Conservation (phyloP, 2,888 invertebrate genomes). For the Alcis repandata region DNA sequence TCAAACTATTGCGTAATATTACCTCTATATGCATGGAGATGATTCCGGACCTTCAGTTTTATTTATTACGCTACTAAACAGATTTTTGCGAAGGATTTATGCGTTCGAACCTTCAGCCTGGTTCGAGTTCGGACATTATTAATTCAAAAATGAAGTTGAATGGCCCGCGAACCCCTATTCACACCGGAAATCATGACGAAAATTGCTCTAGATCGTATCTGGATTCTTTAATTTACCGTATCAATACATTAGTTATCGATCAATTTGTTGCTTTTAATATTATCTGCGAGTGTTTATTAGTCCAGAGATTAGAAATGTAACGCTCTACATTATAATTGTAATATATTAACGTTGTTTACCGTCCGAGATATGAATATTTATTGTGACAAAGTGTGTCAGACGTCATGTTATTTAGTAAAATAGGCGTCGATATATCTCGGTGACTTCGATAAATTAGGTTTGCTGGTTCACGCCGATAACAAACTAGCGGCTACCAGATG, state of each 20-base stretch:
- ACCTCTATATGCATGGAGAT: constrained; percentile 81
- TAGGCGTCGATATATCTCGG: constrained; percentile 72
- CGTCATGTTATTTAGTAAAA: constrained; percentile 71
- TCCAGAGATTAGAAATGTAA: constrained; percentile 41
- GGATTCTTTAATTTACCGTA: constrained; percentile 11
- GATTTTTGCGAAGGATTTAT: constrained; percentile 78
- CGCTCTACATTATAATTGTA: constrained; percentile 27
- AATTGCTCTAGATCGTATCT: constrained; percentile 31
- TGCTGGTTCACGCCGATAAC: constrained; percentile 73
- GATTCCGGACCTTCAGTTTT: constrained; percentile 70
- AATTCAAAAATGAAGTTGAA: constrained; percentile 47
- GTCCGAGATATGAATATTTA: constrained; percentile 59
- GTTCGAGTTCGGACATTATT: constrained; percentile 51
- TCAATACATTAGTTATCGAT: constrained; percentile 23
- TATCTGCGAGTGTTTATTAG: constrained; percentile 35
- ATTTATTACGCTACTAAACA: constrained; percentile 79
- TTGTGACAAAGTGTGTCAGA: constrained; percentile 69
- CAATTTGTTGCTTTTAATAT: constrained; percentile 32
- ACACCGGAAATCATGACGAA: constrained; percentile 21
- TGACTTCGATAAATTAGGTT: constrained; percentile 79
- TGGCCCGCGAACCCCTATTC: constrained; percentile 30
- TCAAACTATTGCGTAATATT: constrained; percentile 84
- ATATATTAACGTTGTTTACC: constrained; percentile 53
- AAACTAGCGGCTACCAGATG: constrained; percentile 75
- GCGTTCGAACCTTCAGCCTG: constrained; percentile 54